These are phyloP conservation scores for Lasioglossum morio DNA, from an alignment of 2,888 invertebrate species.

Conservation along the genomic window DNA sequence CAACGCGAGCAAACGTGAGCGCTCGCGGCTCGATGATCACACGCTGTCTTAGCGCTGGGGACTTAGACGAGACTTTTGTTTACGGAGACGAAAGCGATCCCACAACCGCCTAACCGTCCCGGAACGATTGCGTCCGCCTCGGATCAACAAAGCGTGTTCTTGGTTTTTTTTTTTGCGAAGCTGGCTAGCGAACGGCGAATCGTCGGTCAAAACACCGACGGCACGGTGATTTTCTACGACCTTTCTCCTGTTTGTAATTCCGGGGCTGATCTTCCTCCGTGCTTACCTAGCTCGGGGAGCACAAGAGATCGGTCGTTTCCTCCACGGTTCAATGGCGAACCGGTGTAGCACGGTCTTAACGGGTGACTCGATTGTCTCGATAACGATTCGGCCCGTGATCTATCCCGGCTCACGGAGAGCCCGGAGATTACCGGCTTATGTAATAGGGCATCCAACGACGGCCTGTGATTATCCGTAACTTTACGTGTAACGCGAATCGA, in stretches of 20 bases:
- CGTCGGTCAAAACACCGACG: not conserved
- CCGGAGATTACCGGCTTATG: conserved; percentile 34
- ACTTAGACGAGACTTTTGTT: conserved; percentile 33
- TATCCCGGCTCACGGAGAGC: not conserved
- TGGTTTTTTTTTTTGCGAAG: not conserved
- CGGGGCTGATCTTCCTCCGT: not conserved
- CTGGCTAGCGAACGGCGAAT: not conserved
- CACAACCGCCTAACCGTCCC: conserved; percentile 40
- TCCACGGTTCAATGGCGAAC: not conserved
- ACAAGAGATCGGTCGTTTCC: not conserved
- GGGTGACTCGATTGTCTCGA: conserved; percentile 1
- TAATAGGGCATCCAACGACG: conserved; percentile 40
- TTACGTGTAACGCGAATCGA: conserved; percentile 42
- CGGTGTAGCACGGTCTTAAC: not conserved
- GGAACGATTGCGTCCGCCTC: conserved; percentile 38
- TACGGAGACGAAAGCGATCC: conserved; percentile 55
- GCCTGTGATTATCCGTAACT: conserved; percentile 41
- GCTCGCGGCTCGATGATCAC: conserved; percentile 52
- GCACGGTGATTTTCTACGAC: not conserved
- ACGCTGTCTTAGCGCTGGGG: conserved; percentile 47
- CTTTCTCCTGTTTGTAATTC: not conserved
- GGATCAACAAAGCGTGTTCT: not conserved
- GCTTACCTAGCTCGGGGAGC: not conserved
- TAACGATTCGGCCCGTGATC: not conserved
- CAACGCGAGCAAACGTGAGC: conserved; percentile 22